Percentiles rank a stretch among this genome's conserved stretches.
phyloP scores from a whole-genome alignment of 2,888 invertebrate genomes.

The Drosophila prostipennis region DNA sequence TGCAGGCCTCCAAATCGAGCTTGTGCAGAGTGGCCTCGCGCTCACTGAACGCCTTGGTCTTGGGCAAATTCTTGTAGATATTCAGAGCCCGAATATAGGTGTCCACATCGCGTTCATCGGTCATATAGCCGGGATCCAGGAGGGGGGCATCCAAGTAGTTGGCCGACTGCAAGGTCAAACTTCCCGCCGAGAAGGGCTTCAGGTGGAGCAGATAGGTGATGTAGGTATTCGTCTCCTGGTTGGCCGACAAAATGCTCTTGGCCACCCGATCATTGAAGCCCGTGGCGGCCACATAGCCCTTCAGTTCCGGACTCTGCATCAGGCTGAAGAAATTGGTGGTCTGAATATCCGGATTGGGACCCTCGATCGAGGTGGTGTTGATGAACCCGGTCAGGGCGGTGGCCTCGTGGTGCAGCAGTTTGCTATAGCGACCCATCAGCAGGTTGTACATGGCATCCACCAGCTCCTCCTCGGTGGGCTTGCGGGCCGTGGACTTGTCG shows the following conservation, averaged over 20 bases:
- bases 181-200: conserved; percentile 85
- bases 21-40: conserved; percentile 85
- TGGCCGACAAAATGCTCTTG: conserved; percentile 80
- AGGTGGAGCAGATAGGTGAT: conserved; percentile 80
- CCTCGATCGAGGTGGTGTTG: conserved; percentile 85
- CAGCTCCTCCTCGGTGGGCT: conserved; percentile 83
- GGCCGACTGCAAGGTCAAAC: conserved; percentile 85
- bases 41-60: conserved; percentile 83
- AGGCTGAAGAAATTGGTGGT: conserved; percentile 85
- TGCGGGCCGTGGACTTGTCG: conserved; percentile 83
- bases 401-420: conserved; percentile 84
- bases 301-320: conserved; percentile 82
- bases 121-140: conserved; percentile 87
- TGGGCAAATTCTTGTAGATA: conserved; percentile 80
- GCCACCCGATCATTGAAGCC: conserved; percentile 80
- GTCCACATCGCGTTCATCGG: conserved; percentile 85
- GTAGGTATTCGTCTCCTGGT: conserved; percentile 79
- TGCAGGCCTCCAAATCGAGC: conserved; percentile 92
- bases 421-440: conserved; percentile 85
- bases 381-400: conserved; percentile 86
- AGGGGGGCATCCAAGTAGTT: conserved; percentile 86
- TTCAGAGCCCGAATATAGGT: conserved; percentile 81
- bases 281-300: conserved; percentile 79
- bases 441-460: conserved; percentile 84
- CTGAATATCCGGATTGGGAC: conserved; percentile 86